A percentile compares a stretch with the other conserved stretches of the same genome.
phyloP scores from a whole-genome alignment of 2,113 vertebrate species.

The Delphinus delphis region DNA sequence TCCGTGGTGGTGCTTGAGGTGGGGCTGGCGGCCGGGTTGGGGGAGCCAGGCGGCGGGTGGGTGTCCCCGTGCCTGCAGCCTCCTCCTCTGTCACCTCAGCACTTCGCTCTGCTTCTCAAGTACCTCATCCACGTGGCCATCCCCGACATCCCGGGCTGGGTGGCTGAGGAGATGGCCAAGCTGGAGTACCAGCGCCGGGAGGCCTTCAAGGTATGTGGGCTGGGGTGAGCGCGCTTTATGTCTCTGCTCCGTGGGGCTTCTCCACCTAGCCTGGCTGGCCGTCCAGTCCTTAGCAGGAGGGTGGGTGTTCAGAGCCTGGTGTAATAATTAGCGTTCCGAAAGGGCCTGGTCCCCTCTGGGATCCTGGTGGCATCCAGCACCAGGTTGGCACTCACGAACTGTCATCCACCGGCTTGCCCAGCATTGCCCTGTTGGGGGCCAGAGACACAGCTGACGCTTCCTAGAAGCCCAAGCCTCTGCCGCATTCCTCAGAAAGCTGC shows the following conservation, averaged over 20 bases:
- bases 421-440: not conserved
- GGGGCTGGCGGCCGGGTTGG: not conserved
- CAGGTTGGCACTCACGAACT: not conserved
- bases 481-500: not conserved
- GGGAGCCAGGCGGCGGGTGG: fast-evolving
- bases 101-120: slow-evolving; percentile 94
- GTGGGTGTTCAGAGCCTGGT: no score
- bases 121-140: slow-evolving; percentile 96
- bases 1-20: slow-evolving; percentile 98
- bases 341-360: not conserved
- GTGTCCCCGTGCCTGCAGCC: not conserved
- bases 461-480: not conserved
- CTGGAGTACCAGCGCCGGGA: slow-evolving; percentile 96
- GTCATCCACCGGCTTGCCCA: not conserved
- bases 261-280: not conserved
- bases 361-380: not conserved
- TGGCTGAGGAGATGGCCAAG: slow-evolving; percentile 96
- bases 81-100: slow-evolving; percentile 81
- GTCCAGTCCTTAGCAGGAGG: not conserved
- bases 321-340: not conserved
- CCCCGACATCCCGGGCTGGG: slow-evolving; percentile 95
- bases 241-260: not conserved
- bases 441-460: not conserved
- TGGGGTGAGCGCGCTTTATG: fast-evolving
- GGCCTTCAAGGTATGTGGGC: slow-evolving; percentile 92